Evolutionary conservation across 2,113 vertebrate species (phyloP).

Genomic region (Cheirogaleus medius): DNA sequence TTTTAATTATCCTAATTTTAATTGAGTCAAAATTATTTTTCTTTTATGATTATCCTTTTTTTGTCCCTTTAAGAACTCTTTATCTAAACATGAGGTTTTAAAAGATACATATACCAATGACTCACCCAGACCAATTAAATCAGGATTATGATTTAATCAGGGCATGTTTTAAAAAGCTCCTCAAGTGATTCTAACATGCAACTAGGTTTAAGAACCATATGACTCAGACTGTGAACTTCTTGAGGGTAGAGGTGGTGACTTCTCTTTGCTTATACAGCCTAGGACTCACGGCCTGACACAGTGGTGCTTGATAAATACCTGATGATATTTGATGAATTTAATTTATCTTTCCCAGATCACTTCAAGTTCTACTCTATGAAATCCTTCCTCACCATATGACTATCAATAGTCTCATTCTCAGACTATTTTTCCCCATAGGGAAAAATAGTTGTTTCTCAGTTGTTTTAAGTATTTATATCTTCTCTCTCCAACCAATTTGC

Average conservation of each 20-base stretch:
- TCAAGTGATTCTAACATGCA: neutral
- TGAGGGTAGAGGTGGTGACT: neutral
- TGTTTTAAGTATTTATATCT: neutral
- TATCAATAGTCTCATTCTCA: neutral
- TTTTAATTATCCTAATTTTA: neutral
- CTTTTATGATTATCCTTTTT: neutral
- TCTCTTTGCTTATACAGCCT: neutral
- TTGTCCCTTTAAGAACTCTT: neutral
- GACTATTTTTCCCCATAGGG: neutral
- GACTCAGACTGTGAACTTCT: neutral
- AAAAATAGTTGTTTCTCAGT: neutral
- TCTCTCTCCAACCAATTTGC: neutral
- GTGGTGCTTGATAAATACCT: neutral
- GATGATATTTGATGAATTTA: neutral
- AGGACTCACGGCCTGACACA: neutral
- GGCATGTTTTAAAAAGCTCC: neutral
- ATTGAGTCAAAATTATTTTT: neutral
- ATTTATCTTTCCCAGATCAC: neutral
- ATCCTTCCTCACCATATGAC: neutral
- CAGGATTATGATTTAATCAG: neutral
- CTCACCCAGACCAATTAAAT: neutral
- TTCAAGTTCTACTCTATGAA: neutral
- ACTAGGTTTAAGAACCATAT: neutral
- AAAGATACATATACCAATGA: neutral
- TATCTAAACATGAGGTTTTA: neutral